Conservation (phyloP, 2,888 invertebrate genomes). For the Anticlea derivata region DNA sequence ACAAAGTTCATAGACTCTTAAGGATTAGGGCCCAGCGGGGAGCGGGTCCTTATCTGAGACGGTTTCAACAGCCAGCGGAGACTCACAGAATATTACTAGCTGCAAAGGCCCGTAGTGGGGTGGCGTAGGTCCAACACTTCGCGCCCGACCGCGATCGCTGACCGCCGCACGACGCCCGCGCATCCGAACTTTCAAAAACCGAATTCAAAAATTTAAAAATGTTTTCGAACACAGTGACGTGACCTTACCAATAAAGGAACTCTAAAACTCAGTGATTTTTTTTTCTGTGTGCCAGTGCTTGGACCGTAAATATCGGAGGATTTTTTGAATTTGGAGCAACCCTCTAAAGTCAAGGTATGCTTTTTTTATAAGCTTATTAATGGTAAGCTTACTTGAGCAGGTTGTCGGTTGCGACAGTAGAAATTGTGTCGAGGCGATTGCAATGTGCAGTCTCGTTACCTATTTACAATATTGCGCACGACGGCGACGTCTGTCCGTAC, state of each 20-base stretch:
- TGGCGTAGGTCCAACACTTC: conserved; percentile 54
- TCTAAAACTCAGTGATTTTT: conserved; percentile 31
- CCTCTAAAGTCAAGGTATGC: conserved; percentile 65
- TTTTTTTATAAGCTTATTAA: conserved; percentile 10
- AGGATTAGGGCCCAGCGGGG: conserved; percentile 74
- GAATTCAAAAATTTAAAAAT: conserved; percentile 63
- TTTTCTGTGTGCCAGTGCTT: conserved; percentile 48
- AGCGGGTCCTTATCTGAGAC: conserved; percentile 73
- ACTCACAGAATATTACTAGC: conserved; percentile 10
- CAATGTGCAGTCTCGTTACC: conserved; percentile 65
- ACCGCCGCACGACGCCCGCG: conserved; percentile 65
- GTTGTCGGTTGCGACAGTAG: conserved; percentile 38
- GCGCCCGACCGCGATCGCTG: conserved; percentile 62
- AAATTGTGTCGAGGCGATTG: conserved; percentile 57
- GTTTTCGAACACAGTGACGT: conserved; percentile 73
- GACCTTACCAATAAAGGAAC: conserved; percentile 46
- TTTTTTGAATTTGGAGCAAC: conserved; percentile 57
- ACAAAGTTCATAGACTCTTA: conserved; percentile 69
- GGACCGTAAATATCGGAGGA: conserved; percentile 54
- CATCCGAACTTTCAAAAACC: conserved; percentile 53
- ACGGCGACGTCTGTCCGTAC: conserved; percentile 38
- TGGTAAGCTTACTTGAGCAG: conserved; percentile 22
- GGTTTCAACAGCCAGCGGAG: conserved; percentile 56
- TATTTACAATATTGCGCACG: conserved; percentile 67
- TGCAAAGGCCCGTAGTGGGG: conserved; percentile 60